Percentiles rank a stretch among this genome's conserved stretches.
phyloP scores from a whole-genome alignment of 1,140 invertebrate species.

The Anastrepha obliqua region DNA sequence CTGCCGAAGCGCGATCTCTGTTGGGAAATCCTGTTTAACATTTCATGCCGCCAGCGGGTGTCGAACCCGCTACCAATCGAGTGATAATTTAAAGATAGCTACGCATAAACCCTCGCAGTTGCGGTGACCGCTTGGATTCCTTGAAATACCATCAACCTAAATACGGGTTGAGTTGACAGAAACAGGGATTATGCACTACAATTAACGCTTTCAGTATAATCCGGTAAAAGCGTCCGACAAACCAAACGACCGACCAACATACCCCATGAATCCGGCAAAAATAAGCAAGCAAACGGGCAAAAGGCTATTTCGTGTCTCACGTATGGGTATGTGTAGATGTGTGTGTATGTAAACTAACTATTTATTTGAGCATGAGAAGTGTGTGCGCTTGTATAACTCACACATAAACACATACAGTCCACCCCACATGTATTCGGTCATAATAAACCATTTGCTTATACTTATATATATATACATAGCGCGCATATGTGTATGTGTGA shows the following conservation, averaged over 20 bases:
- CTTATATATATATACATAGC: no score
- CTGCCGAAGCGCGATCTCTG: no score
- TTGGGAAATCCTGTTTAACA: no score
- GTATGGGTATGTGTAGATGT: neutral
- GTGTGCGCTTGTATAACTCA: neutral
- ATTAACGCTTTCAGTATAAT: conserved; percentile 46
- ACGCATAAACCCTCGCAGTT: no score
- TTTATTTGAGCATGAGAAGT: no score
- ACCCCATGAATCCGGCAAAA: neutral
- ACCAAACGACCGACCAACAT: neutral
- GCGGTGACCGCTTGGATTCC: neutral
- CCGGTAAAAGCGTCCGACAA: neutral
- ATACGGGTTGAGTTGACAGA: neutral
- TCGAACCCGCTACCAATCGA: no score
- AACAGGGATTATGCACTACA: neutral
- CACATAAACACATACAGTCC: neutral
- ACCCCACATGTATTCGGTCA: neutral
- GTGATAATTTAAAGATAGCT: no score
- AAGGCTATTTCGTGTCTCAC: neutral
- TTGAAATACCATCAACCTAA: neutral
- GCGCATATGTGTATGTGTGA: neutral
- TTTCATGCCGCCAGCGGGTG: no score
- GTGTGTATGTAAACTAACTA: neutral
- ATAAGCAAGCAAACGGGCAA: neutral
- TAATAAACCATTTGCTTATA: neutral